These are phyloP conservation scores for Acronicta psi DNA, from an alignment of 2,888 invertebrate species.

Conservation along the genomic window DNA sequence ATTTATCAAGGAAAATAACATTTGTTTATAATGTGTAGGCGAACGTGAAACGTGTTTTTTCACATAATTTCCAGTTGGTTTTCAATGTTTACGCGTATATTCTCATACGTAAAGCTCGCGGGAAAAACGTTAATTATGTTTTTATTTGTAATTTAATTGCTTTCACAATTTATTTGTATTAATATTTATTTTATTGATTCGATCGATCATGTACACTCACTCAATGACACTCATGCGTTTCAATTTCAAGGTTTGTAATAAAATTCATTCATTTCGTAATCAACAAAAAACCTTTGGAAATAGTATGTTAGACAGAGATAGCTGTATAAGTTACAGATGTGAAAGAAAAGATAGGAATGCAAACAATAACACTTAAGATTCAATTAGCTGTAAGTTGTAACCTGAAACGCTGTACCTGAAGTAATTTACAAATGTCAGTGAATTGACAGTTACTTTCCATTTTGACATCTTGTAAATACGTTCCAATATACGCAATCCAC, in stretches of 20 bases:
- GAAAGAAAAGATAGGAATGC: slow-evolving; percentile 38
- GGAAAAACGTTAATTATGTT: slow-evolving; percentile 19
- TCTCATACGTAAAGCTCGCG: slow-evolving; percentile 6
- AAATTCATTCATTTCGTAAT: slow-evolving; percentile 52
- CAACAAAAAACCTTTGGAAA: slow-evolving; percentile 37
- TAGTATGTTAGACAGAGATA: slow-evolving; percentile 37
- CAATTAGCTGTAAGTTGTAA: slow-evolving; percentile 5
- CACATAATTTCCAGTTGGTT: slow-evolving; percentile 46
- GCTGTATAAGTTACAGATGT: slow-evolving; percentile 13
- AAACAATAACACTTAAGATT: slow-evolving; percentile 20
- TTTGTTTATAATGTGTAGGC: slow-evolving; percentile 51
- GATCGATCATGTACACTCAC: slow-evolving; percentile 49
- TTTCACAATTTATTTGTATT: slow-evolving; percentile 34
- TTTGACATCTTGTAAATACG: slow-evolving; percentile 39
- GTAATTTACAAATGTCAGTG: not conserved
- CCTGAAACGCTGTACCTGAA: slow-evolving; percentile 43
- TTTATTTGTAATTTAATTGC: slow-evolving; percentile 27
- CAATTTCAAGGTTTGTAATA: slow-evolving; percentile 47
- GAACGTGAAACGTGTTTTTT: slow-evolving; percentile 40
- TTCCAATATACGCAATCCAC: slow-evolving; percentile 29
- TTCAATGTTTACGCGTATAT: slow-evolving; percentile 28
- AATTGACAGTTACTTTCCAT: too few species aligned
- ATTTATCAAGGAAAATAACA: slow-evolving; percentile 47
- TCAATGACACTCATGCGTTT: slow-evolving; percentile 52
- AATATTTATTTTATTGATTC: slow-evolving; percentile 44